Evolutionary conservation across 2,113 vertebrate species (phyloP), one percentile per base, ranked within the genome.

Genomic region (Xiphorhynchus elegans): DNA sequence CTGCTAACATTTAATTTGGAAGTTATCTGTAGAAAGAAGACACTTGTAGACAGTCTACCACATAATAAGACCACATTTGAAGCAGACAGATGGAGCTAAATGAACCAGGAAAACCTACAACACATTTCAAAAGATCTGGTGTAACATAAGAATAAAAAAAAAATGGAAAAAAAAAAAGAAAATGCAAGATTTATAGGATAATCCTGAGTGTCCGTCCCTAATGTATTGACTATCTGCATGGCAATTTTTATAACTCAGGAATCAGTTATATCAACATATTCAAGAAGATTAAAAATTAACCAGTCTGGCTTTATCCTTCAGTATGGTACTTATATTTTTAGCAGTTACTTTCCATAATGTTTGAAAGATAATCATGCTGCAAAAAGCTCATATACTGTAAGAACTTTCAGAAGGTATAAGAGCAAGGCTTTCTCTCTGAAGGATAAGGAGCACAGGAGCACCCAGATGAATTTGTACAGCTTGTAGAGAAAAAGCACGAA

Each of bases 401-500:
- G 33, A 64, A 89, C 64, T 90, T 82, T 55, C 37, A 60, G 75
- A 78, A 93, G 80, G 84, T 87, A 1, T 40, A 70, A 72, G 35
- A 87, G 89, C 37, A 79, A 87, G 50, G 28, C 19, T 80, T 90
- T 84, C 23, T 69, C 14, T 82, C 70, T 69, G 55, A 95, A 89
- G 21, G 46, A 94, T 49, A 64, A 56, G 69, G 69, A 81, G 68
- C 58, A 82, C n/a, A 79, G 56, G 47, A 75, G 53, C 72, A 87
- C 40, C 13, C 89, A 59, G 40, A 79, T 85, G 56, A 73, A 40
- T 49, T 50, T 88, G 37, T 91, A 77, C 69, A 91, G 31, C 75
- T 86, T 96, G 91, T 70, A 62, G 56, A 87, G 74, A 89, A 93
- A 89, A 95, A 95, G 68, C 74, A 73, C 24, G 55, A 81, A 95